phyloP scores from a whole-genome alignment of 1,140 invertebrate species.

The Drosophila sp. region DNA sequence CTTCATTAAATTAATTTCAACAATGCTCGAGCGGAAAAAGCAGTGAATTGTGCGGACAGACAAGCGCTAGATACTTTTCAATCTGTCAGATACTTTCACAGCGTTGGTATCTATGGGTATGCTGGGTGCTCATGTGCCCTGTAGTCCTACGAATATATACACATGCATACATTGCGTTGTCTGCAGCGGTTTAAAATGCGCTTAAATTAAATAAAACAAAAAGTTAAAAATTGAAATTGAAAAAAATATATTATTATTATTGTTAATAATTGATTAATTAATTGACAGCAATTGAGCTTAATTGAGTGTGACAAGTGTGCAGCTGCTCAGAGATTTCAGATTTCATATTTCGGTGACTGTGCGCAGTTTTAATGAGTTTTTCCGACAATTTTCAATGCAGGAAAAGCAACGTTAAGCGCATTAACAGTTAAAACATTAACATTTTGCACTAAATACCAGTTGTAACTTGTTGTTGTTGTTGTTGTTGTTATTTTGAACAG shows the following conservation, averaged over 20 bases:
- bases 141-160: too few relatives aligned
- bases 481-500: slow-evolving; percentile 4
- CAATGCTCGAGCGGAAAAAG: slow-evolving; percentile 15
- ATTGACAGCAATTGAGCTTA: slow-evolving; percentile 77
- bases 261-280: slow-evolving; percentile 75
- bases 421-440: slow-evolving; percentile 63
- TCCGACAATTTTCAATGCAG: slow-evolving; percentile 41
- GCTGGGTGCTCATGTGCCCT: too few relatives aligned
- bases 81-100: background rate
- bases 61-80: background rate
- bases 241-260: slow-evolving; percentile 31
- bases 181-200: background rate
- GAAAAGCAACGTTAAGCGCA: slow-evolving; percentile 37
- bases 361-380: slow-evolving; percentile 25
- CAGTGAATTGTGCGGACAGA: too few relatives aligned
- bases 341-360: slow-evolving; percentile 11
- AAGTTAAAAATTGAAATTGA: slow-evolving; percentile 7
- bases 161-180: background rate
- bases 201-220: slow-evolving; percentile 32
- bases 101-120: background rate
- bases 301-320: slow-evolving; percentile 62
- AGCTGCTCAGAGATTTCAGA: background rate
- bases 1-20: slow-evolving; percentile 61
- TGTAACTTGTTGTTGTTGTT: slow-evolving; percentile 27
- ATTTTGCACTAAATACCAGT: slow-evolving; percentile 66